Percentiles rank a stretch among this genome's conserved stretches.
These are phyloP conservation scores for Plectropomus leopardus DNA, from an alignment of 2,113 vertebrate genomes.

Conservation along the genomic window DNA sequence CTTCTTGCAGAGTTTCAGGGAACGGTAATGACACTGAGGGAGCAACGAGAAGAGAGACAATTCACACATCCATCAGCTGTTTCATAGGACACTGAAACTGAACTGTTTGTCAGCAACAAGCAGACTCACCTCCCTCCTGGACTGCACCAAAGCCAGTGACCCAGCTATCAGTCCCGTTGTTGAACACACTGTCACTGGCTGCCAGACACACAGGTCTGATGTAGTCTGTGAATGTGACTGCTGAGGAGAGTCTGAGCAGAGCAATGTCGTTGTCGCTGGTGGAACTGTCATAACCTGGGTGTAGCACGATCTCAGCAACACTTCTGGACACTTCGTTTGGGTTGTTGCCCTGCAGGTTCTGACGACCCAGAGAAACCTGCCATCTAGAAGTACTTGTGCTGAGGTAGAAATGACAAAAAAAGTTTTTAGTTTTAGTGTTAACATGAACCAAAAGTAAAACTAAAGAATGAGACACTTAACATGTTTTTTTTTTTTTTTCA, in stretches of 20 bases:
- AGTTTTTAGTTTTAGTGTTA: background rate
- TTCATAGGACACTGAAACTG: slow-evolving; percentile 61
- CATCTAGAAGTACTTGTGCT: background rate
- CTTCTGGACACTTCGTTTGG: slow-evolving; percentile 40
- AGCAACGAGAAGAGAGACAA: background rate
- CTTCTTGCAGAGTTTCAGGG: slow-evolving; percentile 75
- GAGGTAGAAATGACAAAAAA: background rate
- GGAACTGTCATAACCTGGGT: slow-evolving; percentile 66
- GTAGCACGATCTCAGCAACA: slow-evolving; percentile 54
- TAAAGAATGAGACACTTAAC: rapidly evolving
- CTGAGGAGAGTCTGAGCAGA: slow-evolving; percentile 77
- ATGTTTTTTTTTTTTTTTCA: too few species aligned
- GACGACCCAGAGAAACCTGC: slow-evolving; percentile 53
- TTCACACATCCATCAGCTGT: slow-evolving; percentile 71
- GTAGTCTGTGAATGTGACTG: slow-evolving; percentile 78
- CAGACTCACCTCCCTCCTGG: slow-evolving; percentile 79
- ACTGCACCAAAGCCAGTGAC: slow-evolving; percentile 88
- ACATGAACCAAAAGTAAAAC: background rate
- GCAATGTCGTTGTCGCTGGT: slow-evolving; percentile 84
- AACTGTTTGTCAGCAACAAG: background rate
- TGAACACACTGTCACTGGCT: slow-evolving; percentile 78
- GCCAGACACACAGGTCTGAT: slow-evolving; percentile 88
- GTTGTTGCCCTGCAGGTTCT: slow-evolving; percentile 48
- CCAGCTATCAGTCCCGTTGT: slow-evolving; percentile 79
- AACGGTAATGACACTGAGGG: slow-evolving; percentile 40